Evolutionary conservation across 2,797 vertebrate genomes (phyloP), one percentile per base, ranked within the genome.

Genomic region (Alectoris magna): DNA sequence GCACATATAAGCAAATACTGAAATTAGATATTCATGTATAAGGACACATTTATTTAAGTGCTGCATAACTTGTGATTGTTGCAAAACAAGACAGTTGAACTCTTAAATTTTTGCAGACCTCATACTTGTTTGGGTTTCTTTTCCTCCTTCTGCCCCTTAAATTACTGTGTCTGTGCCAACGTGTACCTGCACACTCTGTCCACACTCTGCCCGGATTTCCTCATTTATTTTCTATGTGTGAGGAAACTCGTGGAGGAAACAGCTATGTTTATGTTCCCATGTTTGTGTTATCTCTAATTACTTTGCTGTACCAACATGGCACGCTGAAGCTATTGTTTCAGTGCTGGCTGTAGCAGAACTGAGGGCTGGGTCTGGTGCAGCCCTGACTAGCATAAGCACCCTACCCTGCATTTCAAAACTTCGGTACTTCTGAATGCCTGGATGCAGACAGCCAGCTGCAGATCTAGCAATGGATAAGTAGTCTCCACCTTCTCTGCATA

Each of bases 391-490:
- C 0, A 0, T 60, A 60, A 59, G 44, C 38, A 53, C 29, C 59
- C 15, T 27, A 56, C 23, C 62, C 17, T 59, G 72, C 76, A 38
- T 84, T 87, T 44, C 80, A 56, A 87, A 94, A 94, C 89, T 93
- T 88, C 1, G 7, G 56, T 84, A 29, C 74, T 91, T 87, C 70
- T 62, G 41, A 90, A 58, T 91, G 83, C 83, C 85, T 76, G 83
- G 34, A 39, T 78, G 41, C 41, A 46, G 62, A 31, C 63, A 76
- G 41, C 48, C 74, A 85, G 3, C 56, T 79, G 58, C 76, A 51
- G 27, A 51, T 76, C 51, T 73, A 22, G 51, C 34, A 36, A 7
- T 34, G 29, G 49, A 36, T 51, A 10, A 58, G 53, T 22, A 68
- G 13, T 94, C 75, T 94, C 21, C 15, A 38, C 93, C 60, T 89